These are phyloP conservation scores for Ophion costatus DNA, from an alignment of 2,888 invertebrate genomes.

Conservation along the genomic window DNA sequence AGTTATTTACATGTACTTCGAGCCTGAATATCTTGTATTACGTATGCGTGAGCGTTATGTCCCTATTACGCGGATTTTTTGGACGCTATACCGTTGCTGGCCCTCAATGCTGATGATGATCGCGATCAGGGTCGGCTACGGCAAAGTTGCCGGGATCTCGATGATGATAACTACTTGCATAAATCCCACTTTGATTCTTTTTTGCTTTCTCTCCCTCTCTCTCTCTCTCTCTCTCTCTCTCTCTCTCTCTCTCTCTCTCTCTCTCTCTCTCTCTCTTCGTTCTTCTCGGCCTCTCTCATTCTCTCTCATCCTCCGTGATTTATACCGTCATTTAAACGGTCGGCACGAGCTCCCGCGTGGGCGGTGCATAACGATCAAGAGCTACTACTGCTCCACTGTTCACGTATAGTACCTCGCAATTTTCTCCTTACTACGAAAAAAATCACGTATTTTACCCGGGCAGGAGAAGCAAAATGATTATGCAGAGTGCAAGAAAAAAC, in stretches of 20 bases:
- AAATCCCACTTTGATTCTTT: slow-evolving; percentile 68
- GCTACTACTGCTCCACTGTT: slow-evolving; percentile 65
- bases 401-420: slow-evolving; percentile 34
- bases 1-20: slow-evolving; percentile 10
- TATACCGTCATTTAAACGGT: slow-evolving; percentile 78
- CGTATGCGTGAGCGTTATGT: slow-evolving; percentile 34
- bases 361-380: slow-evolving; percentile 74
- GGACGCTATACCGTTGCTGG: slow-evolving; percentile 49
- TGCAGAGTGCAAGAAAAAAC: slow-evolving; percentile 21
- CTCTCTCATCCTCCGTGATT: slow-evolving; percentile 72
- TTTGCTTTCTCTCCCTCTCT: slow-evolving; percentile 64
- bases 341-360: slow-evolving; percentile 73
- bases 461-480: not conserved
- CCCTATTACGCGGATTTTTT: slow-evolving; percentile 61
- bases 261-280: slow-evolving; percentile 66
- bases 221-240: slow-evolving; percentile 53
- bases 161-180: slow-evolving; percentile 77
- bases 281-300: slow-evolving; percentile 64
- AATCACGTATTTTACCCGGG: not conserved
- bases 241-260: slow-evolving; percentile 41
- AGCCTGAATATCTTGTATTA: slow-evolving; percentile 25
- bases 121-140: slow-evolving; percentile 43
- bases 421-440: slow-evolving; percentile 36
- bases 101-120: slow-evolving; percentile 50
- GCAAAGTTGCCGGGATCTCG: slow-evolving; percentile 69